Evolutionary conservation across 92 coral and sea anemone genomes (phyloP).

Genomic region (Epizoanthus rinbou): DNA sequence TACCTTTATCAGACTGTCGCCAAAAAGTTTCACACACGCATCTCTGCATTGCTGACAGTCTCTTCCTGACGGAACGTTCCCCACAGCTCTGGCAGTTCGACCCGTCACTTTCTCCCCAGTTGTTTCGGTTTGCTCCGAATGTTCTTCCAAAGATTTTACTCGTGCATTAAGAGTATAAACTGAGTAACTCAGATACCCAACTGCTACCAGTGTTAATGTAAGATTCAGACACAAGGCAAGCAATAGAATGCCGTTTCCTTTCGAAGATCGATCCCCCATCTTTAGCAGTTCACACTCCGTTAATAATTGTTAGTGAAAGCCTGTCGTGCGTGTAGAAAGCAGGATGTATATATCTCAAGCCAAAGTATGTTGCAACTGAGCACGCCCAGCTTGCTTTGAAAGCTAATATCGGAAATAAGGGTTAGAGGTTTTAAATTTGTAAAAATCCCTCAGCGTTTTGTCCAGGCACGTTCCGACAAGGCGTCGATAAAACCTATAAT

Average conservation of each 20-base stretch:
- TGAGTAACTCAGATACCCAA: conserved; percentile 16
- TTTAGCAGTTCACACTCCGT: neutral
- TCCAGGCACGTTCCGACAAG: no score
- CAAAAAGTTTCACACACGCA: conserved; percentile 25
- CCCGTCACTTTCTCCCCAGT: neutral
- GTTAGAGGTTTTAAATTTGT: no score
- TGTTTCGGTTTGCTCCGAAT: neutral
- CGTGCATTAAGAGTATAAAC: conserved; percentile 32
- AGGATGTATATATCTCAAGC: neutral
- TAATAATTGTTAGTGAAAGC: neutral
- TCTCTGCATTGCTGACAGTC: conserved; percentile 41
- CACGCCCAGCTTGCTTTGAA: neutral
- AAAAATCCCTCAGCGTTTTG: no score
- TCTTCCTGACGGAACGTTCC: conserved; percentile 9
- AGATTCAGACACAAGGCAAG: conserved; percentile 33
- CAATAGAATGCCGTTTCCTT: conserved; percentile 1
- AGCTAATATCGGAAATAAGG: no score
- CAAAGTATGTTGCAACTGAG: neutral
- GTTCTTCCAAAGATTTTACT: conserved; percentile 10
- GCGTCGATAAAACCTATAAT: no score
- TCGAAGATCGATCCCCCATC: conserved; percentile 12
- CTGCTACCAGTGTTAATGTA: conserved; percentile 1
- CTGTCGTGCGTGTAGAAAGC: neutral
- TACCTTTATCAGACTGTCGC: conserved; percentile 19
- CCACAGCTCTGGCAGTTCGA: conserved; percentile 27